phyloP scores from a whole-genome alignment of 1,140 invertebrate species.

The Pomacea maculata region DNA sequence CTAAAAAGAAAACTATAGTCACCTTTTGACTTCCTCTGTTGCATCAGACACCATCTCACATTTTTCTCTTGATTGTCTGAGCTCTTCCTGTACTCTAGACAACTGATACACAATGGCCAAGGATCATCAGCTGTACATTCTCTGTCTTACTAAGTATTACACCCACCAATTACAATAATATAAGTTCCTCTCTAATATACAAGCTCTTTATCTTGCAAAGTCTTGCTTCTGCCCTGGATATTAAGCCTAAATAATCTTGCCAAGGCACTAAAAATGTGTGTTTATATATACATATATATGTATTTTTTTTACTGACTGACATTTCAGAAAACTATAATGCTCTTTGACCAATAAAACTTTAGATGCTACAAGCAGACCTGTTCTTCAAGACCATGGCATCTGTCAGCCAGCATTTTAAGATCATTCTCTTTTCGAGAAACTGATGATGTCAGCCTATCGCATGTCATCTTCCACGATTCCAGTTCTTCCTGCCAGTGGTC shows the following conservation, averaged over 20 bases:
- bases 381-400: constrained; percentile 46
- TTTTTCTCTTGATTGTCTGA: constrained; percentile 44
- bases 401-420: constrained; percentile 51
- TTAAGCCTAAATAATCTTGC: too few species aligned
- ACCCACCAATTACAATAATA: too few species aligned
- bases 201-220: too few species aligned
- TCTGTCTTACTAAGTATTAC: too few species aligned
- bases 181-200: too few species aligned
- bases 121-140: too few species aligned
- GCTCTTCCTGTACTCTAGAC: constrained; percentile 37
- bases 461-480: constrained; percentile 55
- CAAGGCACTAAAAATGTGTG: too few species aligned
- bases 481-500: constrained; percentile 46
- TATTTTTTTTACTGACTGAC: too few species aligned
- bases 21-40: constrained; percentile 51
- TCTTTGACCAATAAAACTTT: too few species aligned
- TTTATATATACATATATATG: too few species aligned
- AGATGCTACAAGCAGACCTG: constrained; percentile 32
- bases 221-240: too few species aligned
- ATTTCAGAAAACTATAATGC: too few species aligned
- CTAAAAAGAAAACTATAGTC: constrained; percentile 14
- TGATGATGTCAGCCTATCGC: constrained; percentile 52
- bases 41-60: constrained; percentile 44
- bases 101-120: constrained; percentile 29
- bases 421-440: constrained; percentile 56